A percentile compares a stretch with the other conserved stretches of the same genome.
phyloP scores from a whole-genome alignment of 35 echinoderm and acorn worm genomes.

The Anneissia japonica region DNA sequence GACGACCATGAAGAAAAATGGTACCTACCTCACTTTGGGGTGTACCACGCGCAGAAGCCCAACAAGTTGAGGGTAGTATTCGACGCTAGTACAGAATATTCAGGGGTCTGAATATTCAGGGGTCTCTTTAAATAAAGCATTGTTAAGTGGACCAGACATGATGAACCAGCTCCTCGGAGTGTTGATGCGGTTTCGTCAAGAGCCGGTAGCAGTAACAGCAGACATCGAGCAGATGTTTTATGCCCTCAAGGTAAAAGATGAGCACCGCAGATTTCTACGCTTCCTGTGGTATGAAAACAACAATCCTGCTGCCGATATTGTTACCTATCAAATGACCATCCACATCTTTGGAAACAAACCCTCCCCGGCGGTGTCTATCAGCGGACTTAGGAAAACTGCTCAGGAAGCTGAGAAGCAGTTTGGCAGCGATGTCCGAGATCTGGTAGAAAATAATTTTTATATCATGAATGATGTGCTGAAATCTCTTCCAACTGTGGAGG shows the following conservation, averaged over 20 bases:
- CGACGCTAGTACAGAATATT: neutral
- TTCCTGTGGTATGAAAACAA: slow-evolving; percentile 50
- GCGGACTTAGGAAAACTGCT: slow-evolving; percentile 32
- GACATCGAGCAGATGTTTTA: slow-evolving; percentile 22
- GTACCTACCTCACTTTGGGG: slow-evolving; percentile 10
- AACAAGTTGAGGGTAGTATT: neutral
- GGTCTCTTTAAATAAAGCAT: neutral
- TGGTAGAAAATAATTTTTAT: slow-evolving; percentile 28
- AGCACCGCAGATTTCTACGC: slow-evolving; percentile 42
- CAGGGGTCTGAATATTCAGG: too few species aligned
- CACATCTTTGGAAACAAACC: slow-evolving; percentile 45
- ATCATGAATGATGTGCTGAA: slow-evolving; percentile 34
- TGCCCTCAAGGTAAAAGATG: slow-evolving; percentile 29
- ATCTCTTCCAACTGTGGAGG: slow-evolving; percentile 32
- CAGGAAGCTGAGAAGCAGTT: slow-evolving; percentile 11
- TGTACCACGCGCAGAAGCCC: neutral
- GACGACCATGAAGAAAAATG: neutral
- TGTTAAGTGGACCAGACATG: neutral
- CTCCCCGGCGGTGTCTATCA: slow-evolving; percentile 42
- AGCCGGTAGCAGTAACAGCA: neutral
- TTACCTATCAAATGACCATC: slow-evolving; percentile 24
- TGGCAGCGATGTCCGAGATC: slow-evolving; percentile 12
- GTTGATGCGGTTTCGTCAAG: slow-evolving; percentile 11
- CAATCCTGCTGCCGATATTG: neutral
- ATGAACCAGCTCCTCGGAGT: neutral